Conservation (phyloP, 2,888 invertebrate species). For the Scaptomyza caliginosa region DNA sequence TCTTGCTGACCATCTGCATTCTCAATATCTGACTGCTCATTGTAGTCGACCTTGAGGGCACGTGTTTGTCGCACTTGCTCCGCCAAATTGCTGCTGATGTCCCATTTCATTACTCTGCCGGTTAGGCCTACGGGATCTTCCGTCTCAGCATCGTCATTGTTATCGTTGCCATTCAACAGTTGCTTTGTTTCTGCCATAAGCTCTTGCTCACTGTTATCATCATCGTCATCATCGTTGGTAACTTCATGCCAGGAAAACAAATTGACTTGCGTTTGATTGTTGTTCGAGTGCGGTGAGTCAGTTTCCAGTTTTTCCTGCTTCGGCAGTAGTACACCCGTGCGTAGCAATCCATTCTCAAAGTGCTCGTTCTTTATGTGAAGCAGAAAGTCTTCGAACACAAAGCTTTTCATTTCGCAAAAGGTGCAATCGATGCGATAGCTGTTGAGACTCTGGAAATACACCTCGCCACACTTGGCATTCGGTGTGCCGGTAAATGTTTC, state of each 20-base stretch:
- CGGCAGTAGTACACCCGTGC: constrained; percentile 40
- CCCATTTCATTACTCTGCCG: constrained; percentile 61
- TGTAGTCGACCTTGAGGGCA: constrained; percentile 52
- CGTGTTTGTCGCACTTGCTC: constrained; percentile 36
- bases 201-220: constrained; percentile 24
- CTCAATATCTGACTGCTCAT: constrained; percentile 43
- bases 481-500: constrained; percentile 61
- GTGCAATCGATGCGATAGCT: constrained; percentile 74
- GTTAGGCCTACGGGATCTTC: constrained; percentile 32
- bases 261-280: constrained; percentile 34
- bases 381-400: constrained; percentile 73
- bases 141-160: constrained; percentile 6
- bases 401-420: constrained; percentile 75
- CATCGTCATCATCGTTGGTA: constrained; percentile 8
- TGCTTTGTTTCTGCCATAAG: constrained; percentile 15
- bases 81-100: neutral
- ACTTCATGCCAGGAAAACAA: constrained; percentile 61
- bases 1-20: constrained; percentile 2
- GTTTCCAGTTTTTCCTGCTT: constrained; percentile 44
- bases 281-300: constrained; percentile 1
- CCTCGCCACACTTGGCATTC: constrained; percentile 78
- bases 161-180: constrained; percentile 11
- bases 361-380: constrained; percentile 76
- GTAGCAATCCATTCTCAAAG: constrained; percentile 70
- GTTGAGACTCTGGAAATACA: constrained; percentile 72